phyloP scores from a whole-genome alignment of 2,888 invertebrate species.

The Heterodera filipjevi region DNA sequence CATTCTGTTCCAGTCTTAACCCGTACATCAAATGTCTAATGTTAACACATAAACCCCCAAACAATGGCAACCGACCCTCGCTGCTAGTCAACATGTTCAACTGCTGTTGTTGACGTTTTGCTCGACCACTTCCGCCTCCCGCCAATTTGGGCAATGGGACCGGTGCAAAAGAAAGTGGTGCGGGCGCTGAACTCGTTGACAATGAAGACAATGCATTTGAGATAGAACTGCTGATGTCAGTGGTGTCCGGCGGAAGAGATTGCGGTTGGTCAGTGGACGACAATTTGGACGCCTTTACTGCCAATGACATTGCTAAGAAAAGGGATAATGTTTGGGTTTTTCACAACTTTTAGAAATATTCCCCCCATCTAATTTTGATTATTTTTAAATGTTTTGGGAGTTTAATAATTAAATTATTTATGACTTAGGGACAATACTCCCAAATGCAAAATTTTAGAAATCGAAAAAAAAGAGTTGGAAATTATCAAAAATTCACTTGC shows the following conservation, averaged over 20 bases:
- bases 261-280: neutral
- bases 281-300: neutral
- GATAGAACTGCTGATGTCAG: no score
- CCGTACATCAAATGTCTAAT: no score
- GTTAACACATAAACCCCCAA: no score
- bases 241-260: neutral
- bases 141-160: neutral
- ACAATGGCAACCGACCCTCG: neutral
- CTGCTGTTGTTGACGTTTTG: neutral
- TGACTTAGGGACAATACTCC: no score
- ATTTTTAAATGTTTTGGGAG: no score
- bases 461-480: no score
- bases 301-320: neutral
- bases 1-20: no score
- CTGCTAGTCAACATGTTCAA: neutral
- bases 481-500: no score
- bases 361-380: no score
- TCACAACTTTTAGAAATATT: no score
- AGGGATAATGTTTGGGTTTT: neutral
- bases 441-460: no score
- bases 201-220: neutral
- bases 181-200: neutral
- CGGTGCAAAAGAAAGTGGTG: neutral
- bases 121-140: neutral
- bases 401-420: no score